These are phyloP conservation scores for Eupithecia tripunctaria DNA, from an alignment of 2,888 invertebrate genomes.

Conservation along the genomic window DNA sequence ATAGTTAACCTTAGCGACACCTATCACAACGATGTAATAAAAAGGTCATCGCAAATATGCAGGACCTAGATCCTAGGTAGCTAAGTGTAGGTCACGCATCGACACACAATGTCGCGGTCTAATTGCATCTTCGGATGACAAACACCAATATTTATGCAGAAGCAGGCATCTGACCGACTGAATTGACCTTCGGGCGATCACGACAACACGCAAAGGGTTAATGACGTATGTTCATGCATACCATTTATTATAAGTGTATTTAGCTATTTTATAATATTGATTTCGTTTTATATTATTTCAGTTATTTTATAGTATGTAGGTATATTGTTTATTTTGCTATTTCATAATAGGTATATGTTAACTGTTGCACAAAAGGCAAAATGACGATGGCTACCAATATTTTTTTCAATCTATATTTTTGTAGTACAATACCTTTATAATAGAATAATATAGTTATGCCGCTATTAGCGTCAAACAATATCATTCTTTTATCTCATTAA, in stretches of 20 bases:
- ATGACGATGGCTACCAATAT: too few species aligned
- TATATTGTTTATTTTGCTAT: too few species aligned
- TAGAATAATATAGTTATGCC: too few species aligned
- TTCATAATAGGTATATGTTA: too few species aligned
- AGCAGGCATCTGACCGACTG: conserved; percentile 23
- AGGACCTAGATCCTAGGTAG: conserved; percentile 21
- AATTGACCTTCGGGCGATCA: conserved; percentile 32
- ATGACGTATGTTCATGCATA: conserved; percentile 1
- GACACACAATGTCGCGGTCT: conserved; percentile 48
- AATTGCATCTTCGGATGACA: conserved; percentile 45
- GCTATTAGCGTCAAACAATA: too few species aligned
- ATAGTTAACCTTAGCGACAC: conserved; percentile 8
- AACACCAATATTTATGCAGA: conserved; percentile 49
- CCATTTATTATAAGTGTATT: background rate
- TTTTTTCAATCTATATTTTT: too few species aligned
- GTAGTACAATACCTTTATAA: too few species aligned
- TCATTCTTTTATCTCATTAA: too few species aligned
- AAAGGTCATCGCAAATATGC: conserved; percentile 18
- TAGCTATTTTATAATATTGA: too few species aligned
- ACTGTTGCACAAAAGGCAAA: too few species aligned
- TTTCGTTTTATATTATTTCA: too few species aligned
- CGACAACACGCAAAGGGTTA: conserved; percentile 30
- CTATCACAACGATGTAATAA: background rate
- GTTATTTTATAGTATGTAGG: too few species aligned
- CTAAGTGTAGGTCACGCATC: conserved; percentile 51